A percentile compares a stretch with the other conserved stretches of the same genome.
Evolutionary conservation across 2,797 vertebrate genomes (phyloP).

Genomic region (Sebastes kiyomatsui): DNA sequence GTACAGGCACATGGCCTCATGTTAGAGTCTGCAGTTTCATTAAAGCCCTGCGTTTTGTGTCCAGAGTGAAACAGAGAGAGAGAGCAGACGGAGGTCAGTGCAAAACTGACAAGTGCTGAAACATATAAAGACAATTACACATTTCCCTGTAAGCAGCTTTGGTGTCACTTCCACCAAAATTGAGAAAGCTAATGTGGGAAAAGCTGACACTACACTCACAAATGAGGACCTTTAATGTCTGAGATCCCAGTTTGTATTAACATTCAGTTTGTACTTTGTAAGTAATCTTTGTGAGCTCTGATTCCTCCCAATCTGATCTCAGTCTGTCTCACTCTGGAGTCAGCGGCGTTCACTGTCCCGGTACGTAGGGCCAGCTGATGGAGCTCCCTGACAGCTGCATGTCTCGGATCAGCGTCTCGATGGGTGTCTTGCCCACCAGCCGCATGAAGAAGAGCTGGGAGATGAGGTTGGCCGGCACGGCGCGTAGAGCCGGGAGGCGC

Average conservation of each 20-base stretch:
- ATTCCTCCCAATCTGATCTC: slow-evolving; percentile 43
- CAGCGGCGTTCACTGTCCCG: slow-evolving; percentile 81
- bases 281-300: slow-evolving; percentile 32
- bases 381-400: slow-evolving; percentile 97
- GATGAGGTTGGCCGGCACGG: slow-evolving; percentile 93
- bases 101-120: slow-evolving; percentile 50
- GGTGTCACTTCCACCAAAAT: slow-evolving; percentile 17
- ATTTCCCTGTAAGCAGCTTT: slow-evolving; percentile 50
- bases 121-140: slow-evolving; percentile 2
- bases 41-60: slow-evolving; percentile 34
- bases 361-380: slow-evolving; percentile 94
- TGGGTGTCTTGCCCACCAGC: slow-evolving; percentile 96
- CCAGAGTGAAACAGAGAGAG: slow-evolving; percentile 51
- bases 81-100: slow-evolving; percentile 42
- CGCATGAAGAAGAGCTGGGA: slow-evolving; percentile 99
- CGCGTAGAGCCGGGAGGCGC: slow-evolving; percentile 91
- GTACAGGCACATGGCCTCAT: slow-evolving; percentile 65
- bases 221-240: background rate
- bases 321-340: slow-evolving; percentile 25
- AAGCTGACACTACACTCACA: slow-evolving; percentile 4
- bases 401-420: slow-evolving; percentile 96
- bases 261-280: slow-evolving; percentile 24
- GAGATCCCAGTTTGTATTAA: slow-evolving; percentile 10
- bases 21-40: slow-evolving; percentile 57
- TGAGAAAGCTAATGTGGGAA: slow-evolving; percentile 4